A percentile compares a stretch with the other conserved stretches of the same genome.
These are phyloP conservation scores for Phengaris alcon DNA, from an alignment of 2,888 invertebrate genomes.

Conservation along the genomic window DNA sequence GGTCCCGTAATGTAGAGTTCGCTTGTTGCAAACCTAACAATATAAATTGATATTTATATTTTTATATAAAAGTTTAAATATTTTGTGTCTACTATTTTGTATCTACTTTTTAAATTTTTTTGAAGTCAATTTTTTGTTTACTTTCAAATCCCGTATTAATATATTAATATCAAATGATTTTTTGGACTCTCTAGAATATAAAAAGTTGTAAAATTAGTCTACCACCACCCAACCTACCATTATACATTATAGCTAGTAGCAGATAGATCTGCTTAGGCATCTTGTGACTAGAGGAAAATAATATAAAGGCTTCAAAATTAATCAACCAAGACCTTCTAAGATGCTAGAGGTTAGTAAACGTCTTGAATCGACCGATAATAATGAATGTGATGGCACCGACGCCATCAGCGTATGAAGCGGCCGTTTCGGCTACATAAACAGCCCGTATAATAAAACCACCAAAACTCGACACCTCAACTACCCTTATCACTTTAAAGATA, in stretches of 20 bases:
- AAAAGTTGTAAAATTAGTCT: no score
- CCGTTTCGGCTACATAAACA: constrained; percentile 80
- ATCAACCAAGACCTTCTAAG: constrained; percentile 62
- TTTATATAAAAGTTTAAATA: constrained; percentile 4
- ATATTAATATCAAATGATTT: no score
- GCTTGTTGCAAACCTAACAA: constrained; percentile 28
- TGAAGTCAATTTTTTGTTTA: no score
- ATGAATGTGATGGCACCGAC: constrained; percentile 78
- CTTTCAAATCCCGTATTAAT: no score
- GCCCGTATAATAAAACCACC: constrained; percentile 65
- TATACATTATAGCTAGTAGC: no score
- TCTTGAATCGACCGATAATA: constrained; percentile 80
- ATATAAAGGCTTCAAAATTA: constrained; percentile 71
- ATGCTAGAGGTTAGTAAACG: constrained; percentile 72
- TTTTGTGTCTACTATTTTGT: background rate
- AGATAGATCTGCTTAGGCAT: no score
- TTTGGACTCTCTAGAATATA: no score
- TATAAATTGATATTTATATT: constrained; percentile 19
- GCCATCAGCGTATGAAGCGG: constrained; percentile 78
- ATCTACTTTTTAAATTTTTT: background rate
- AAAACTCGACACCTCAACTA: constrained; percentile 40
- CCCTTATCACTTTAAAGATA: constrained; percentile 38
- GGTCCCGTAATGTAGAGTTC: constrained; percentile 40
- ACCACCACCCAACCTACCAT: no score
- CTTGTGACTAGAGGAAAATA: constrained; percentile 43